Evolutionary conservation across 2,888 invertebrate genomes (phyloP), one percentile per base, ranked within the genome.

Genomic region (Ethmia dodecea): DNA sequence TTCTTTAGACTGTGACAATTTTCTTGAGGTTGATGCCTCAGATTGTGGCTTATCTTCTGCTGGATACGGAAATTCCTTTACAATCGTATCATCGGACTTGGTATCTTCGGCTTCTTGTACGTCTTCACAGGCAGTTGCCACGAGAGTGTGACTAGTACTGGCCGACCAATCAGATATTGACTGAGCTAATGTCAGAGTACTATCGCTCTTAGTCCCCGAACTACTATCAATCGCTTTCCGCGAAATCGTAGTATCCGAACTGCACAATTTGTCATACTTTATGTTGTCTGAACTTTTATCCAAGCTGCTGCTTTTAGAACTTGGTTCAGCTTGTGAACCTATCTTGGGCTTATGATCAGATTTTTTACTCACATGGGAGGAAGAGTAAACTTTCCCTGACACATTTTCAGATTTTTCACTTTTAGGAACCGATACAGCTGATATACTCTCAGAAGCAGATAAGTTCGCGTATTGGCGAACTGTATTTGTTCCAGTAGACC

Each of bases 401-500:
- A 83, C 73, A 59, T 89, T 89, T 34, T 81, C 86, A 10, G 86
- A 90, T 52, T 90, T 89, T 44, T 90, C 90, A 54, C 90, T 90
- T 58, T 90, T 89, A 16, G 81, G 81, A 34, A 88, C 84, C 0
- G 90, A 90, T 9, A 89, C 87, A 11, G 84, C 89, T 0, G 90
- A 90, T 24, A 89, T 78, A 57, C 90, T 90, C 59, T 90, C 90
- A 6, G 90, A 90, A 15, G 92, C 92, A 0, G 92, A 92, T 16
- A 92, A 83, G 75, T 92, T 93, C 28, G 91, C 92, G 54, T 92
- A 94, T 61, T 94, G 92, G 1, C 92, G 90, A 1, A 94, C 94
- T 0, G 94, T 94, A 49, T 93, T 94, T 0, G 94, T 94, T 33
- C 94, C 94, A 22, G 94, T 94, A 0, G 94, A 94, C 94, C 94